These are phyloP conservation scores for Eriocheir sinensis DNA, from an alignment of 1,140 invertebrate genomes.

Conservation along the genomic window DNA sequence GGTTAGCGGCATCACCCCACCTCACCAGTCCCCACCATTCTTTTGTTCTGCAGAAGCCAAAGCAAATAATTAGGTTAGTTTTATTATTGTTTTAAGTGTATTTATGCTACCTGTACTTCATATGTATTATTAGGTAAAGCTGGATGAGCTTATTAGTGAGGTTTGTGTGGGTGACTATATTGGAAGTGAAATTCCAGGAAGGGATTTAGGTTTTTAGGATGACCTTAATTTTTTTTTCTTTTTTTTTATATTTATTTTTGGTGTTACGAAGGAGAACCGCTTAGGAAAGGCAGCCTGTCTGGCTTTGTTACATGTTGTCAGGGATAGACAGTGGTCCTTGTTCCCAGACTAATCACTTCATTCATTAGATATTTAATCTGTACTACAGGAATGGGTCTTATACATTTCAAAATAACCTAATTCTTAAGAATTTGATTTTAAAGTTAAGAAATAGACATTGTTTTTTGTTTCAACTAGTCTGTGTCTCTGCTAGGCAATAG, in stretches of 20 bases:
- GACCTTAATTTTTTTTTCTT: background rate
- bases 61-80: background rate
- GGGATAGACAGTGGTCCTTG: background rate
- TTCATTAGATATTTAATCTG: background rate
- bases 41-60: background rate
- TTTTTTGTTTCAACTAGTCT: background rate
- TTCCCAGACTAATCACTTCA: background rate
- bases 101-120: background rate
- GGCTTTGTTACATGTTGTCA: background rate
- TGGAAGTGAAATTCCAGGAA: background rate
- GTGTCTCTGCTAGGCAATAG: background rate
- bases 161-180: background rate
- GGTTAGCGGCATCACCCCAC: background rate
- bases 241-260: too few species aligned
- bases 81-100: background rate
- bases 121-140: background rate
- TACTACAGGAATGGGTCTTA: background rate
- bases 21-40: background rate
- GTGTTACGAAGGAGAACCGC: background rate
- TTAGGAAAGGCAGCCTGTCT: background rate
- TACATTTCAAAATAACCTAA: too few species aligned
- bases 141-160: background rate
- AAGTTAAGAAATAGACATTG: too few species aligned
- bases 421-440: too few species aligned
- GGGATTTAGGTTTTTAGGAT: background rate